Conservation (phyloP, 2,888 invertebrate genomes). For the Carterocephalus palaemon region DNA sequence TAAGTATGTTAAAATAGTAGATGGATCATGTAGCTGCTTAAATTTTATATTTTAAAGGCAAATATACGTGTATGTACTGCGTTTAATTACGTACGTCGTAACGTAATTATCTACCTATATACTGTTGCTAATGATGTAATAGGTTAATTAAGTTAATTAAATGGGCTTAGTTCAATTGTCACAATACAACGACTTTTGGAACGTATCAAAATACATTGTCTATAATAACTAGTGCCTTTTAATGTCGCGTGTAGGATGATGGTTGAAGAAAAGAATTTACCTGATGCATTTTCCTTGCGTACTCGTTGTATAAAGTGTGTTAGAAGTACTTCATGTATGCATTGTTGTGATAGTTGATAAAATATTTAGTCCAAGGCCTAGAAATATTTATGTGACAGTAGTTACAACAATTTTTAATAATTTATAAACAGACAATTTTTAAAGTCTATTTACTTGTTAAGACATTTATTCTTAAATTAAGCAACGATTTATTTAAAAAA, state of each 20-base stretch:
- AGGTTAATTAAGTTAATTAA: too few relatives aligned
- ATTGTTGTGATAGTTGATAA: conserved; percentile 41
- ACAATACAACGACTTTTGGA: conserved; percentile 48
- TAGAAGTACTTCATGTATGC: conserved; percentile 30
- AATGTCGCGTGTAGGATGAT: conserved; percentile 48
- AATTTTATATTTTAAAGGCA: conserved; percentile 2
- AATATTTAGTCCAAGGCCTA: conserved; percentile 16
- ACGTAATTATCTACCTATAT: too few relatives aligned
- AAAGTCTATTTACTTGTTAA: too few relatives aligned
- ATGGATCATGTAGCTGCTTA: conserved; percentile 14
- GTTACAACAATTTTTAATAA: too few relatives aligned
- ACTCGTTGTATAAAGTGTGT: conserved; percentile 10
- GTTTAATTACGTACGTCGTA: not conserved
- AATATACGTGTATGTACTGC: too few relatives aligned
- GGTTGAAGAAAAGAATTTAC: conserved; percentile 25
- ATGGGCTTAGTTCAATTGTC: conserved; percentile 25
- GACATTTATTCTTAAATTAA: too few relatives aligned
- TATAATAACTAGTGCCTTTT: conserved; percentile 65
- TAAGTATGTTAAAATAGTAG: not conserved
- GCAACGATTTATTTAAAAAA: too few relatives aligned
- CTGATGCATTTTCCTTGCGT: conserved; percentile 12
- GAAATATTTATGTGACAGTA: too few relatives aligned
- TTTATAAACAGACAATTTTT: too few relatives aligned
- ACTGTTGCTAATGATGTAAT: too few relatives aligned
- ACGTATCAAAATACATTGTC: conserved; percentile 47